A percentile compares a stretch with the other conserved stretches of the same genome.
Evolutionary conservation across 2,888 invertebrate genomes (phyloP).

Genomic region (Siphlonurus alternatus): DNA sequence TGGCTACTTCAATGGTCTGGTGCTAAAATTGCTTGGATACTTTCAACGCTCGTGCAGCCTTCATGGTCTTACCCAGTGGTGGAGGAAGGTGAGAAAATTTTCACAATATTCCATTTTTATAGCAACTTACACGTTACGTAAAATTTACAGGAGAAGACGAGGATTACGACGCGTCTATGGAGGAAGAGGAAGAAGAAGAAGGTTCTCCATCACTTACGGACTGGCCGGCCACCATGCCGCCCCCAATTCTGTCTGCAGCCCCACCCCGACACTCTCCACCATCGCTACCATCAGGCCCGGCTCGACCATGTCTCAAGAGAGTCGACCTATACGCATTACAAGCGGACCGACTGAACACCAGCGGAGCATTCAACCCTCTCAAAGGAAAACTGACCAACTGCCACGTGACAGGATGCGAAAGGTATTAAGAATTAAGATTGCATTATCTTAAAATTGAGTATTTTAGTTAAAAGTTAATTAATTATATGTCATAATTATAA

Average conservation of each 20-base stretch:
- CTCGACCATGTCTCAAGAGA: slow-evolving; percentile 66
- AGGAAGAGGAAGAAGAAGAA: slow-evolving; percentile 12
- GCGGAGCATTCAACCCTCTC: slow-evolving; percentile 61
- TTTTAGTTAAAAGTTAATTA: not conserved
- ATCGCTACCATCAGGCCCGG: slow-evolving; percentile 7
- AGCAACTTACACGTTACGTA: slow-evolving; percentile 1
- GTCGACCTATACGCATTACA: slow-evolving; percentile 74
- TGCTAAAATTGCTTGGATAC: not conserved
- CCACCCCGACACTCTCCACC: slow-evolving; percentile 33
- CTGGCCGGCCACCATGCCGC: slow-evolving; percentile 19
- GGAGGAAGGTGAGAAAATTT: slow-evolving; percentile 1
- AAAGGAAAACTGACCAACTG: slow-evolving; percentile 82
- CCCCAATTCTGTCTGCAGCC: slow-evolving; percentile 20
- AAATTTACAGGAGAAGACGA: slow-evolving; percentile 19
- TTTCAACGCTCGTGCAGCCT: not conserved
- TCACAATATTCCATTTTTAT: too few relatives aligned
- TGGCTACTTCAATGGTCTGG: not conserved
- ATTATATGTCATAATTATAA: too few relatives aligned
- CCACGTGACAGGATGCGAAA: slow-evolving; percentile 73
- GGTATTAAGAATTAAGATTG: slow-evolving; percentile 29
- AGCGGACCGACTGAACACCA: slow-evolving; percentile 59
- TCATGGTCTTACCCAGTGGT: not conserved
- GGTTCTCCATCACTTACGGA: slow-evolving; percentile 25
- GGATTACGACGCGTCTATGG: slow-evolving; percentile 21
- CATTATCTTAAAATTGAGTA: not conserved